Evolutionary conservation across 2,888 invertebrate species (phyloP).

Genomic region (Reticulitermes lucifugus): DNA sequence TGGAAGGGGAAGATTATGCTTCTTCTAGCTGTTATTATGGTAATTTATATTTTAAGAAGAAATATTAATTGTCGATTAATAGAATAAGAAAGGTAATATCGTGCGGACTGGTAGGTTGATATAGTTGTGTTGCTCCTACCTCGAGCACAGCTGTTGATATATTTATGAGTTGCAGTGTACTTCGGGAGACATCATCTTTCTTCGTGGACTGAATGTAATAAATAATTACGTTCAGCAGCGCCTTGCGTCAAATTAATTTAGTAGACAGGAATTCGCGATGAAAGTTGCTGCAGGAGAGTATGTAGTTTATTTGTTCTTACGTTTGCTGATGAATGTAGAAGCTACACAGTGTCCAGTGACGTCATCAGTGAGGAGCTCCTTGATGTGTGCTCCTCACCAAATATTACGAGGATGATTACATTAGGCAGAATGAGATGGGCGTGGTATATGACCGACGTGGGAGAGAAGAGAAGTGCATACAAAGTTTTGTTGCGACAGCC

Average conservation of each 20-base stretch:
- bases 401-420: no score
- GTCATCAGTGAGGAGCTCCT: no score
- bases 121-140: not conserved
- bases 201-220: not conserved
- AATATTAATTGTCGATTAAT: slow-evolving; percentile 34
- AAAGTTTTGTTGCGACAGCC: no score
- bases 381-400: no score
- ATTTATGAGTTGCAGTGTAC: not conserved
- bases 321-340: no score
- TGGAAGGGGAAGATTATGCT: not conserved
- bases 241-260: not conserved
- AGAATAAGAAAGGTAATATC: not conserved
- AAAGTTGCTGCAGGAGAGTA: not conserved
- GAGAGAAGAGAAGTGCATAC: no score
- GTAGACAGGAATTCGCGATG: not conserved
- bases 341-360: no score
- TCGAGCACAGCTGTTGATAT: not conserved
- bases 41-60: slow-evolving; percentile 21
- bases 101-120: not conserved
- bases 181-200: not conserved
- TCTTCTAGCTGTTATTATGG: not conserved
- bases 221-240: not conserved
- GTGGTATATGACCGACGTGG: no score
- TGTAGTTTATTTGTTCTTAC: no score
- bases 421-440: no score